Base-by-base conservation (phyloP, 2,888 invertebrate genomes). In the Drosophila nigricruria region DNA sequence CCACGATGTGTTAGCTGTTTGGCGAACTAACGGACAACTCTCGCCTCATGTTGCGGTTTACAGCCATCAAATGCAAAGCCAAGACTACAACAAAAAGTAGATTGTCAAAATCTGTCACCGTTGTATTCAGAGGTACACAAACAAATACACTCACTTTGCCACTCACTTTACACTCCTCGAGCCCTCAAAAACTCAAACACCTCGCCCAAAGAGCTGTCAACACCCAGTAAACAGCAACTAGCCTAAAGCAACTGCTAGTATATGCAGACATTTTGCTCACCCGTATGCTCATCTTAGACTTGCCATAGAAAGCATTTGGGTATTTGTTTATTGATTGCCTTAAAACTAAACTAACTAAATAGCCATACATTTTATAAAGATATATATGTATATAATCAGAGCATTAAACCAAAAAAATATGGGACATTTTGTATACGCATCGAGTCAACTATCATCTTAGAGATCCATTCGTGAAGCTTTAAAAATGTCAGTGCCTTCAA, bases 81-180 rank as follows among this genome's bases (percentile, higher is more conserved):
- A 65, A 49, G 45, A 34, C 49, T 53, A 38, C 52, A 53, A 49
- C 62, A 59, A 68, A 59, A 63, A 62, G 58, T 68, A 80, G 80
- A 79, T 71, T 70, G 80, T 86, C 82, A 82, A 86, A 81, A 86
- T 79, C 77, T 67, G 80, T 86, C 83, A 82, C 66, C 73, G 63
- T 54, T 50, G 53, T 63, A 59, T 10, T 52, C 45, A 49, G 40
- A 25, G 16, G 52, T 43, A 43, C 43, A 64, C 54, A 57, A 52
- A 57, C 18, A 61, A 32, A 6, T 43, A 6, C 20, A 23, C 20
- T 20, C 8, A 43, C 6, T 43, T 12, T 4, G 12, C 45, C 47
- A 68, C 64, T n/a, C n/a, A n/a, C n/a, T n/a, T 36, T 66, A 23
- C n/a, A 16, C 12, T 40, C 6, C 18, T 45, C 9, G n/a, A 45